phyloP scores from a whole-genome alignment of 2,113 vertebrate species.

The Thamnophis sirtalis region DNA sequence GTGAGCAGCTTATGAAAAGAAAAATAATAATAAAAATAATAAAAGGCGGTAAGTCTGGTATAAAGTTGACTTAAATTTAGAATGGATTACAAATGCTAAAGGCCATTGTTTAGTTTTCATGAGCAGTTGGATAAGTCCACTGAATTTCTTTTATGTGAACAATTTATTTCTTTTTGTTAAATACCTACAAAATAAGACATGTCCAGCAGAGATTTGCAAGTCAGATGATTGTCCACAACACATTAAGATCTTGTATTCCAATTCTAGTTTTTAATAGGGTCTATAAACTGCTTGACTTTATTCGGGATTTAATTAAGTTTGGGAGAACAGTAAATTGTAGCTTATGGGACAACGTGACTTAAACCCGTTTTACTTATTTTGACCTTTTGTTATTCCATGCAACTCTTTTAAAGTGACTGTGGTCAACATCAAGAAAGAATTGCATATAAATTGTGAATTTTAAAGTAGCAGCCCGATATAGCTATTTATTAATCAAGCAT shows the following conservation, averaged over 20 bases:
- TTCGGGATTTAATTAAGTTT: slow-evolving; percentile 27
- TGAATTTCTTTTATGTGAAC: not conserved
- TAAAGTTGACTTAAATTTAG: not conserved
- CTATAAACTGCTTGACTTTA: slow-evolving; percentile 23
- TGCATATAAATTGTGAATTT: slow-evolving; percentile 18
- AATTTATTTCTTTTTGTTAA: slow-evolving; percentile 5
- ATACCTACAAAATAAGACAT: not conserved
- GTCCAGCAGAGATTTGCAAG: not conserved
- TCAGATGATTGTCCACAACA: not conserved
- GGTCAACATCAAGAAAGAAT: not conserved
- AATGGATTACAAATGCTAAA: not conserved
- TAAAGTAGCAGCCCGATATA: slow-evolving; percentile 41
- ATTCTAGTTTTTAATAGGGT: slow-evolving; percentile 5
- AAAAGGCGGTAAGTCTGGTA: not conserved
- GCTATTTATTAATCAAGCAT: slow-evolving; percentile 64
- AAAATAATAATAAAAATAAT: slow-evolving; percentile 18
- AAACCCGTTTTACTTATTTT: slow-evolving; percentile 31
- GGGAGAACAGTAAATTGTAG: slow-evolving; percentile 9
- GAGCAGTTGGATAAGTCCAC: not conserved
- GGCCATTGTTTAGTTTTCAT: not conserved
- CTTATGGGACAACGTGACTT: slow-evolving; percentile 6
- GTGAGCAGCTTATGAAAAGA: not conserved
- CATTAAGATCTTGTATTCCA: not conserved
- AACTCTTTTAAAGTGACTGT: not conserved
- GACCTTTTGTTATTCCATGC: slow-evolving; percentile 4